Evolutionary conservation across 2,113 vertebrate genomes (phyloP), one percentile per base, ranked within the genome.

Genomic region (Channa maculata): DNA sequence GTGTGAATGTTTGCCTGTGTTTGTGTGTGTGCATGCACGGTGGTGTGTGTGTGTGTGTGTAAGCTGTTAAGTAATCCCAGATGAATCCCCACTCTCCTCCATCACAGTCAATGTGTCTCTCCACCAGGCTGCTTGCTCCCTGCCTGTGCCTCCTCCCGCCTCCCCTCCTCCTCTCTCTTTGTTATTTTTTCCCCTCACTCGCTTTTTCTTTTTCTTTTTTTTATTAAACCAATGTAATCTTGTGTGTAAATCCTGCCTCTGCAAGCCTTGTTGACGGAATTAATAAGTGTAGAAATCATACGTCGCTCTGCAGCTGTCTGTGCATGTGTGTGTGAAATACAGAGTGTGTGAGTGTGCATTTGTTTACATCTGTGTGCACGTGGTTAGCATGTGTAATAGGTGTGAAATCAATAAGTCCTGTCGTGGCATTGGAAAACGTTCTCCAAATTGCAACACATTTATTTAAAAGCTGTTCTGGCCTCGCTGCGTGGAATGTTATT

Each of bases 61-160:
- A 91, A 92, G 71, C 89, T 91, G 89, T 92, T 92, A 92, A 91
- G 91, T 92, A 92, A 92, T 92, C 91, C 91, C 91, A 84, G 85
- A 86, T 92, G 91, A 91, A 90, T 91, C 89, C 85, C 80, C 45
- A 82, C 85, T 90, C 88, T 89, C 86, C 82, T 86, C 86, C 85
- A 86, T 90, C 90, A 89, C 74, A 84, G 71, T 90, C 82, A 79
- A 66, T 84, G 86, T 79, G 89, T 87, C 78, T 86, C 88, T 89
- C 72, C 80, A 86, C 83, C 78, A 83, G 86, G 72, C 83, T 78
- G 79, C 84, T 68, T 86, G 67, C 73, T 84, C 85, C 85, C 79
- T 72, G 83, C 77, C 74, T 79, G 71, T 24, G 6, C 39, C 86
- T 85, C 65, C 64, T 71, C 79, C 70, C 15, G 5, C 51, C 50